A percentile compares a stretch with the other conserved stretches of the same genome.
Conservation (phyloP, 1,140 invertebrate genomes). For the Lasaia peninsularis region DNA sequence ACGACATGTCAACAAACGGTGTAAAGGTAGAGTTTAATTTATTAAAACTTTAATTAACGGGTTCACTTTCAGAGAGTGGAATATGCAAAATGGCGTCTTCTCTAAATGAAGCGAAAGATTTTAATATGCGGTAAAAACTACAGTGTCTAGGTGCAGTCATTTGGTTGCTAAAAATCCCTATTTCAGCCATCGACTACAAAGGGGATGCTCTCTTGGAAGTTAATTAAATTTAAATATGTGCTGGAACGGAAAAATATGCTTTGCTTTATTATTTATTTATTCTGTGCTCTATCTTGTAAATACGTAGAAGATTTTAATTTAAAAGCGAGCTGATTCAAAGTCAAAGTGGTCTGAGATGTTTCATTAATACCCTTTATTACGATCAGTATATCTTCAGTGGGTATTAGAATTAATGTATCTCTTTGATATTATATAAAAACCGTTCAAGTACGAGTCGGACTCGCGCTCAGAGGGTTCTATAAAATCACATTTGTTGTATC, state of each 20-base stretch:
- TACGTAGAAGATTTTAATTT: neutral
- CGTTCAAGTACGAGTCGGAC: too few species aligned
- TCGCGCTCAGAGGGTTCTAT: too few species aligned
- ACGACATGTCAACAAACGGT: constrained; percentile 11
- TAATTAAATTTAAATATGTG: constrained; percentile 68
- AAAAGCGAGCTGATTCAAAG: neutral
- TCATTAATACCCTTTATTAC: too few species aligned
- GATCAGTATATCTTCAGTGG: too few species aligned
- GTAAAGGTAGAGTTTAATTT: constrained; percentile 20
- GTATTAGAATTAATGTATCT: too few species aligned
- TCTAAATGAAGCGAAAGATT: constrained; percentile 41
- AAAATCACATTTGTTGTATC: too few species aligned
- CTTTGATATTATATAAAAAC: too few species aligned
- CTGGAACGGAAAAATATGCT: constrained; percentile 30
- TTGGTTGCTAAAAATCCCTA: constrained; percentile 43
- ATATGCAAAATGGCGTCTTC: constrained; percentile 30
- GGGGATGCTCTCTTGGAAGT: constrained; percentile 51
- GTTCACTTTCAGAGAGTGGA: constrained; percentile 22
- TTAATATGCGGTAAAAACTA: constrained; percentile 42
- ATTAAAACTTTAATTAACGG: constrained; percentile 35
- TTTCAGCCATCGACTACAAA: constrained; percentile 43
- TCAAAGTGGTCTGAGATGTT: too few species aligned
- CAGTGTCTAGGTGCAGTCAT: constrained; percentile 39
- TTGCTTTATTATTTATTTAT: constrained; percentile 30
- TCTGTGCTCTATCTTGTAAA: constrained; percentile 11